Base-by-base conservation (phyloP, 2,113 vertebrate genomes). In the Gulo gulo region DNA sequence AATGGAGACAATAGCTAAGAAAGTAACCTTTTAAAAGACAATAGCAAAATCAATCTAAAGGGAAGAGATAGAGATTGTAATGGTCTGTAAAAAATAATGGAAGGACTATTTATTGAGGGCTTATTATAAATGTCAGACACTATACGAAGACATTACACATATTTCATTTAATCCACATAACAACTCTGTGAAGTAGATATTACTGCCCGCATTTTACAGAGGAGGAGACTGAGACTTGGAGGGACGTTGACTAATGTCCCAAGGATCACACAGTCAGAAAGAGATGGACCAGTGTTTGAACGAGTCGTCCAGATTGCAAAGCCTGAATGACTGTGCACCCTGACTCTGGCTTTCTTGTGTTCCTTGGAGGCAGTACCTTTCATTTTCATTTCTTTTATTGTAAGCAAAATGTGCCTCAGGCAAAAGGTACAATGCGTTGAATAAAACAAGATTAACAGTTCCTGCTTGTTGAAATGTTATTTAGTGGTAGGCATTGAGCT, bases 1-100 rank as follows among this genome's bases (percentile, higher is more conserved):
- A 97, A 74, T 96, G 92, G 88, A 97, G 73, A 95, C 78, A 92
- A 95, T 55, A 94, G 67, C 74, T 93, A 91, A 83, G 61, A 96
- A 91, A 59, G 52, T 82, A 95, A 94, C 39, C 78, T 95, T 97
- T 96, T 84, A 78, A 91, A 94, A 95, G 87, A 90, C 21, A 92
- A 85, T 65, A 94, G 57, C 61, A 93, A 93, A 83, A 88, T 52
- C 84, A 97, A 96, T 71, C 71, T 85, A 94, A 97, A 45, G 34
- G 63, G 29, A 39, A 88, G 84, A 29, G n/a, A 88, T 24, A 91
- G 90, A 82, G 59, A 94, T 88, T 86, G n/a, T 96, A 97, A 95
- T 95, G 88, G 69, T 63, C 82, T 95, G 47, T 88, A 71, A 97
- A 91, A 97, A 97, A 85, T 67, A 94, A 89, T 11, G 26, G 71